These are phyloP conservation scores for Nipponia nippon DNA, from an alignment of 2,113 vertebrate species.

Conservation along the genomic window DNA sequence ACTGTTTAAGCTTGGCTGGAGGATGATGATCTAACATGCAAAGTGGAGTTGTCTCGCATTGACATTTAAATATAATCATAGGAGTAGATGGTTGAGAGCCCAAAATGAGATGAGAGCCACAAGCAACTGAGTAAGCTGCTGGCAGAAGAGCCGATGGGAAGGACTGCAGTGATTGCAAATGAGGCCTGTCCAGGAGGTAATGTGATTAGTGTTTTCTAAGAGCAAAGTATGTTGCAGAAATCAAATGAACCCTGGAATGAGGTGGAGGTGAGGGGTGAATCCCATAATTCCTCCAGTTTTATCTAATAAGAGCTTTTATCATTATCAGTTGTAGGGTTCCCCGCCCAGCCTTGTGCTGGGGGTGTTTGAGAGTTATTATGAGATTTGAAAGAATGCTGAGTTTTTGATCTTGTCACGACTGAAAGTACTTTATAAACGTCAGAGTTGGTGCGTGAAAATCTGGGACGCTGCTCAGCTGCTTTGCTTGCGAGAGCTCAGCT, in stretches of 20 bases:
- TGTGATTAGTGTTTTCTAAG: conserved; percentile 28
- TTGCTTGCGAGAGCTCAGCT: conserved; percentile 16
- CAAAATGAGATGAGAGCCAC: neutral
- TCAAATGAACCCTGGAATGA: conserved; percentile 6
- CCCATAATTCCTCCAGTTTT: neutral
- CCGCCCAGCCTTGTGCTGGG: neutral
- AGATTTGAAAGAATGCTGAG: conserved; percentile 72
- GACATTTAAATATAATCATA: neutral
- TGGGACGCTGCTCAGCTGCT: conserved; percentile 43
- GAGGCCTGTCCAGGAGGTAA: conserved; percentile 22
- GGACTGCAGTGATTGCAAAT: conserved; percentile 35
- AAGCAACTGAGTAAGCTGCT: neutral
- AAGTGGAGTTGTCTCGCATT: neutral
- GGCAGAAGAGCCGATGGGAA: neutral
- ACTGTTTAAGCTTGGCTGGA: neutral
- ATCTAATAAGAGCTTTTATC: conserved; percentile 48
- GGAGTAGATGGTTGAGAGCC: conserved; percentile 2
- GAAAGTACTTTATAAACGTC: conserved; percentile 71
- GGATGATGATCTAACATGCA: neutral
- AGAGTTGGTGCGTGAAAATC: conserved; percentile 57
- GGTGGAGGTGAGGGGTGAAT: neutral
- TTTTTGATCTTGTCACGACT: conserved; percentile 73
- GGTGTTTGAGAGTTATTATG: conserved; percentile 60
- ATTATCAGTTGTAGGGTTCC: conserved; percentile 17
- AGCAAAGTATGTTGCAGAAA: conserved; percentile 13